Evolutionary conservation across 2,888 invertebrate genomes (phyloP).

Genomic region (Argynnis bischoffii): DNA sequence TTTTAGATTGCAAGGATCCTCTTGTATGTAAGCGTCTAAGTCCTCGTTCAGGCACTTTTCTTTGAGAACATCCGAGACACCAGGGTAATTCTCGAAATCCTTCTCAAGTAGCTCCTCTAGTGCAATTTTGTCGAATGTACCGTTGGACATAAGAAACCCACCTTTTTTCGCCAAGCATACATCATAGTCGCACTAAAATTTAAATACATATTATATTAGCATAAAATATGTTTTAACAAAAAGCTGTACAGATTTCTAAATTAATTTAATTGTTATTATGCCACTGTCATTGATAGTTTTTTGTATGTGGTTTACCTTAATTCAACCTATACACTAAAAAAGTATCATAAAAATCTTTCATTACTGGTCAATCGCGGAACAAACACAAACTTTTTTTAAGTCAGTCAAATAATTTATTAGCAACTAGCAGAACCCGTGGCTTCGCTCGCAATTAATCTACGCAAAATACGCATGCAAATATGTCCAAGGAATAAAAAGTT

Average conservation of each 20-base stretch:
- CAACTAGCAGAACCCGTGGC: no score
- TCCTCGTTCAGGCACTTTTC: slow-evolving; percentile 26
- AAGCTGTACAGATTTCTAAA: not conserved
- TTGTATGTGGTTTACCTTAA: no score
- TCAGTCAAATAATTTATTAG: no score
- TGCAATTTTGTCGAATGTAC: slow-evolving; percentile 16
- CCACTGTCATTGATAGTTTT: no score
- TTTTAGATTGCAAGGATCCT: slow-evolving; percentile 19
- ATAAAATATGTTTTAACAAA: not conserved
- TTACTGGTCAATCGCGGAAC: no score
- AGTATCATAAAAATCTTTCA: no score
- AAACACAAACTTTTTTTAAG: no score
- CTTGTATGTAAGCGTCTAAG: slow-evolving; percentile 11
- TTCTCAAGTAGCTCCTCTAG: slow-evolving; percentile 8
- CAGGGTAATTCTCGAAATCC: slow-evolving; percentile 21
- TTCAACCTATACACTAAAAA: no score
- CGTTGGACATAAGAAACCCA: slow-evolving; percentile 21
- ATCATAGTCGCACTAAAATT: slow-evolving; percentile 24
- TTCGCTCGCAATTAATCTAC: no score
- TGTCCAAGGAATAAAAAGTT: no score
- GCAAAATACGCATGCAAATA: no score
- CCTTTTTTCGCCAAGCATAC: slow-evolving; percentile 17
- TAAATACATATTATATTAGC: slow-evolving; percentile 1
- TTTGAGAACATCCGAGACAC: slow-evolving; percentile 13
- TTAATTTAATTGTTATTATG: not conserved